Percentiles rank a stretch among this genome's conserved stretches.
Conservation (phyloP, 2,888 invertebrate species). For the Carabus problematicus region DNA sequence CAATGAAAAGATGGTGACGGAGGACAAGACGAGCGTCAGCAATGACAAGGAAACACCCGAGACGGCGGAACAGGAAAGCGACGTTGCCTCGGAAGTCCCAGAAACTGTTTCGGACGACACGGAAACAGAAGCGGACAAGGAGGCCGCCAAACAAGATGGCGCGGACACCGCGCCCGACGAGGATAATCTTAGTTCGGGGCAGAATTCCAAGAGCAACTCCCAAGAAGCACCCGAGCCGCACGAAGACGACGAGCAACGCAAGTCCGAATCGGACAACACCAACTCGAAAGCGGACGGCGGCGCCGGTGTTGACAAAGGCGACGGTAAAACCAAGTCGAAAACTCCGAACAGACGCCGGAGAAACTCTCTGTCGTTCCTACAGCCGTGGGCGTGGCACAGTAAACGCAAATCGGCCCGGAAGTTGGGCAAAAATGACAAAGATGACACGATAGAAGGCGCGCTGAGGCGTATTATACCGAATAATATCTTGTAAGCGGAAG, state of each 20-base stretch:
- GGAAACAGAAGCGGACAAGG: slow-evolving; percentile 45
- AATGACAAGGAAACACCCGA: slow-evolving; percentile 26
- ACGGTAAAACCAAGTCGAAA: slow-evolving; percentile 60
- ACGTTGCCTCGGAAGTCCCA: slow-evolving; percentile 19
- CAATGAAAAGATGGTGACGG: slow-evolving; percentile 54
- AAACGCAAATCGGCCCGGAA: slow-evolving; percentile 63
- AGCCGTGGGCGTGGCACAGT: slow-evolving; percentile 81
- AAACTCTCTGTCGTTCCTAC: slow-evolving; percentile 74
- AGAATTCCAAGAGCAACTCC: slow-evolving; percentile 44
- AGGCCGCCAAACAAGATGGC: slow-evolving; percentile 35
- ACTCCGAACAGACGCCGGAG: slow-evolving; percentile 67
- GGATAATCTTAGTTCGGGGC: not conserved
- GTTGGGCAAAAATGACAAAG: slow-evolving; percentile 65
- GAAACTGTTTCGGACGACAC: slow-evolving; percentile 27
- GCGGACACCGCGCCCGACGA: slow-evolving; percentile 42
- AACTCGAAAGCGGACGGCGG: slow-evolving; percentile 44
- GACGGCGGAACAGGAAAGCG: slow-evolving; percentile 37
- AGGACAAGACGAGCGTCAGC: slow-evolving; percentile 1
- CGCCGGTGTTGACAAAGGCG: slow-evolving; percentile 58
- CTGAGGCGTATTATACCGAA: slow-evolving; percentile 71
- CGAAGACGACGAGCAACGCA: slow-evolving; percentile 48
- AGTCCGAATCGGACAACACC: slow-evolving; percentile 46
- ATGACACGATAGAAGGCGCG: slow-evolving; percentile 73
- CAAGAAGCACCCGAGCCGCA: slow-evolving; percentile 48
- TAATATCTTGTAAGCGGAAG: slow-evolving; percentile 61